phyloP scores from a whole-genome alignment of 2,113 vertebrate species.

The Bothrops jararaca region DNA sequence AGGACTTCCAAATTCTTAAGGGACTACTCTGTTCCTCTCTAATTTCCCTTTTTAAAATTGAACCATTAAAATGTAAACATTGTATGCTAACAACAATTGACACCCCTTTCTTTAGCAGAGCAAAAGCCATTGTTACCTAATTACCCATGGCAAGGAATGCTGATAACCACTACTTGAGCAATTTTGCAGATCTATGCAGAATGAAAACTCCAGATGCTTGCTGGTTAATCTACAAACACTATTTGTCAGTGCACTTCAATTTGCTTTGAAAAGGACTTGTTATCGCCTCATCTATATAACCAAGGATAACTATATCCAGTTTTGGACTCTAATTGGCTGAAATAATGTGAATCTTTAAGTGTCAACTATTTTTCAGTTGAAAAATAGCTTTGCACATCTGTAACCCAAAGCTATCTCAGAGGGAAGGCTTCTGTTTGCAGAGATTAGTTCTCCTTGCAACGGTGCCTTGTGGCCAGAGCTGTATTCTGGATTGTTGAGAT shows the following conservation, averaged over 20 bases:
- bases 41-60: background rate
- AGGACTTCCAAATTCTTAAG: background rate
- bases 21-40: background rate
- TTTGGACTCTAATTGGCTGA: slow-evolving; percentile 3
- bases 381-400: slow-evolving; percentile 49
- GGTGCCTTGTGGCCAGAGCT: background rate
- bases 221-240: background rate
- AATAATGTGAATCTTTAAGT: slow-evolving; percentile 44
- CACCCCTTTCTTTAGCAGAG: background rate
- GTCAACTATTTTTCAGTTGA: slow-evolving; percentile 28
- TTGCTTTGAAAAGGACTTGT: background rate
- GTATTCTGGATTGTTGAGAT: background rate
- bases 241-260: background rate
- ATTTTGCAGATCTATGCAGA: background rate
- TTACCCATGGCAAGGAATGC: background rate
- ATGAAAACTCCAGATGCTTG: background rate
- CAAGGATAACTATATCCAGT: slow-evolving; percentile 4
- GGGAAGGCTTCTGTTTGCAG: background rate
- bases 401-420: background rate
- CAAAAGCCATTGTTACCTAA: background rate
- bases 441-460: background rate
- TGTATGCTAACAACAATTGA: background rate
- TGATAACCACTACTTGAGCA: background rate
- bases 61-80: background rate
- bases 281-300: background rate